Evolutionary conservation across 2,888 invertebrate species (phyloP), one percentile per base, ranked within the genome.

Genomic region (Magallana nippona): DNA sequence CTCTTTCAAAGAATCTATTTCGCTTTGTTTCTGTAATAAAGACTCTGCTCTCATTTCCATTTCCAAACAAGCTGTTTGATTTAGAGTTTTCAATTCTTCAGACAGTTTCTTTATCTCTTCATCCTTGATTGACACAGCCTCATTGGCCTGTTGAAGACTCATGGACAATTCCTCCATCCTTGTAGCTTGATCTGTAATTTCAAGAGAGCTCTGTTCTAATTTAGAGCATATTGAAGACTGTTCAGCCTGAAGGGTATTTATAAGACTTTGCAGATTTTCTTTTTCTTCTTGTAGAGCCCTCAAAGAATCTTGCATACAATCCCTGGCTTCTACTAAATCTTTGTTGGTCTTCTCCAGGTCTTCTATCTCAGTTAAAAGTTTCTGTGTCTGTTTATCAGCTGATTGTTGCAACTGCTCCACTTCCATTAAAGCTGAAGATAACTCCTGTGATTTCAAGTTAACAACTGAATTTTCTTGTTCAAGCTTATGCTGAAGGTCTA

Each of bases 401-500:
- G 86, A 82, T 55, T 83, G 58, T 58, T 83, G 63, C 13, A 86
- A 13, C 17, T 60, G 55, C 15, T 81, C 63, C 15, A 86, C 55
- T 83, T 87, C 83, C 55, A 55, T 55, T 55, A 62, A 27, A 10
- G 84, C 32, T 32, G 62, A 17, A 56, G 82, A 78, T 17, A 86
- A 58, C 55, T 85, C 85, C 8, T 81, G 32, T 62, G 81, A 79
- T 82, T 86, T 86, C 15, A 71, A 77, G 11, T 79, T 44, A 13
- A 89, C 62, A 55, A 79, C 85, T 56, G 80, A 77, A 55, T 83
- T 80, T 11, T 84, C 85, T 55, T 87, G 86, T 56, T 82, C 79
- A 22, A 86, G 85, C 79, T 87, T 85, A 78, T 79, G 55, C 55
- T 56, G 78, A 15, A 89, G 81, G 22, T 84, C 80, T n/a, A 84